Base-by-base conservation (phyloP, 2,113 vertebrate genomes). In the Ondatra zibethicus region DNA sequence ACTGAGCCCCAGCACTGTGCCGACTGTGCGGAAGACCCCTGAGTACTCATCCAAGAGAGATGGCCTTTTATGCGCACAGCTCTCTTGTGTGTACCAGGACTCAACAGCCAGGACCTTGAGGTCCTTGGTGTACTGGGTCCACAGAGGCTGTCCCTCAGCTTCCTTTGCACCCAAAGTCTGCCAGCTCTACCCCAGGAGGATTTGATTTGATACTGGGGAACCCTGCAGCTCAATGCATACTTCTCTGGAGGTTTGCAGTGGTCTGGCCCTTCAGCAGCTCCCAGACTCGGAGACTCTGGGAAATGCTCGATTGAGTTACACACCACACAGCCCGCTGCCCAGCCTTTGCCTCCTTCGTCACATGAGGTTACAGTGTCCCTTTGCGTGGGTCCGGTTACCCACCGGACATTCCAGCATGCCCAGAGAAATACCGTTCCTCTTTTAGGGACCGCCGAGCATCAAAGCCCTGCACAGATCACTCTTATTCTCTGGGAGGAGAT, bases 331-430 rank as follows among this genome's bases (percentile, higher is more conserved):
- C 52, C 0, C 0, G 0, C 76, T 13, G 21, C 77, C 0, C 31
- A 31, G 39, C 39, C 0, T n/a, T 9, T 0, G 45, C 27, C 86
- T 14, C 7, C 75, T 50, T 76, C 2, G 31, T 65, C 93, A 80
- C 36, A 58, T 65, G 93, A 87, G 90, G 94, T 95, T 94, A 95
- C 31, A 0, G 31, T 7, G 31, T 13, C 58, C 55, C 92, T 68
- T 70, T 94, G 72, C 75, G 14, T 58, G 47, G 84, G 68, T 97
- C 95, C 29, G 76, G 89, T 95, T 89, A 87, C 96, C 47, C 39
- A 27, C 47, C 73, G 86, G 90, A 92, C 10, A 4, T 95, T 47
- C 94, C 82, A 1, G 88, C 1, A 0, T 50, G 77, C 94, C 91
- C 29, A 25, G 82, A 12, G 86, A 94, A 91, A 52, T 21, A 86